Conservation (phyloP, 1,140 invertebrate species). For the Papilio polytes region DNA sequence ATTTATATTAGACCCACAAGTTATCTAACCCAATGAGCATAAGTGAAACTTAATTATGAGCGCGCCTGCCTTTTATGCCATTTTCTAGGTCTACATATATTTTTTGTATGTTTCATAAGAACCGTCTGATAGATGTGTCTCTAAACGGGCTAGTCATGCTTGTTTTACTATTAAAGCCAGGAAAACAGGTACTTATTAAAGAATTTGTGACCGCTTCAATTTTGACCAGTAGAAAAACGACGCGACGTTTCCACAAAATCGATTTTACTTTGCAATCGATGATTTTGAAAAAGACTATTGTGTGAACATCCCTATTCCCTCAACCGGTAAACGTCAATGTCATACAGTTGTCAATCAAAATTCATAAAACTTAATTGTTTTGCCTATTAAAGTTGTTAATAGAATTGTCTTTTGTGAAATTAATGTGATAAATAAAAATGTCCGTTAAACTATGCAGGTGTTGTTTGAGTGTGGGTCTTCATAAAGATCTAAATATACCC, state of each 20-base stretch:
- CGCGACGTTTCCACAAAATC: neutral
- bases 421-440: conserved; percentile 49
- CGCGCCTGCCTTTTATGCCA: too few species aligned
- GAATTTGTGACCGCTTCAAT: too few species aligned
- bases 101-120: too few species aligned
- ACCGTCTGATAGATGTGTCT: too few species aligned
- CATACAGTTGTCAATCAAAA: neutral
- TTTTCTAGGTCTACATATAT: too few species aligned
- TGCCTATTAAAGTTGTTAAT: conserved; percentile 15
- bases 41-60: too few species aligned
- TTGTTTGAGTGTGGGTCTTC: conserved; percentile 60
- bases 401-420: neutral
- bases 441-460: conserved; percentile 61
- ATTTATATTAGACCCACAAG: too few species aligned
- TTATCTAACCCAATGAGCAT: too few species aligned
- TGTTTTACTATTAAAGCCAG: too few species aligned
- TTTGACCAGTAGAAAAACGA: too few species aligned
- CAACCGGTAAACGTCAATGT: neutral
- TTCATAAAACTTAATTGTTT: conserved; percentile 32
- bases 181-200: too few species aligned
- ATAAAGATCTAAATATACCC: conserved; percentile 57
- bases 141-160: too few species aligned
- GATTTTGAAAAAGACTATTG: neutral
- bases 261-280: neutral
- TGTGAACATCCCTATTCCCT: neutral